phyloP scores from a whole-genome alignment of 2,797 vertebrate species.

The Danio kyathit region DNA sequence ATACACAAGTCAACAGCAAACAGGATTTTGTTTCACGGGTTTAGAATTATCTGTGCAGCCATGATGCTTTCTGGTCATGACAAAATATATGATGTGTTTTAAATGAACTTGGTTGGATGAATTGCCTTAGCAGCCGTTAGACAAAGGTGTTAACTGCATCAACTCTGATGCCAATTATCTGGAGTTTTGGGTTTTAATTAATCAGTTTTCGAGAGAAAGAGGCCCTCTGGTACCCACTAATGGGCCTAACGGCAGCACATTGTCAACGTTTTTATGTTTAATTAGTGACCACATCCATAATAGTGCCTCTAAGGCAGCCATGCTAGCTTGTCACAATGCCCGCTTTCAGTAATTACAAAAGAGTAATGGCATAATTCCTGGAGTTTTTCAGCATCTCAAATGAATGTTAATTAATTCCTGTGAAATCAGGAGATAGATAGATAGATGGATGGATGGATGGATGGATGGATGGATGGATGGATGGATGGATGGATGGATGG shows the following conservation, averaged over 20 bases:
- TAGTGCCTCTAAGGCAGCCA: constrained; percentile 58
- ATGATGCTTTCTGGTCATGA: background rate
- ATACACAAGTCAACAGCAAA: background rate
- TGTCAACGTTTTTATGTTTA: constrained; percentile 62
- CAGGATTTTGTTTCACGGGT: background rate
- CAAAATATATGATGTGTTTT: background rate
- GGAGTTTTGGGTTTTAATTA: constrained; percentile 62
- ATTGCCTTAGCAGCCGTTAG: constrained; percentile 25
- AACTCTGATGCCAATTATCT: constrained; percentile 52
- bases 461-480: background rate
- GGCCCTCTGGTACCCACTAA: constrained; percentile 46
- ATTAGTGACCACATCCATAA: constrained; percentile 59
- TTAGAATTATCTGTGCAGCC: background rate
- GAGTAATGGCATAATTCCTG: constrained; percentile 48
- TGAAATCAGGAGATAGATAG: background rate
- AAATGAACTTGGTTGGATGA: background rate
- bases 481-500: background rate
- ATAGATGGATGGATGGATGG: background rate
- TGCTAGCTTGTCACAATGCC: constrained; percentile 43
- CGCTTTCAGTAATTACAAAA: constrained; percentile 51
- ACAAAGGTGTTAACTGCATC: constrained; percentile 39
- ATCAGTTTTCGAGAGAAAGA: constrained; percentile 54
- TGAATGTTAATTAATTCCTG: constrained; percentile 27
- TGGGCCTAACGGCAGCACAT: constrained; percentile 50
- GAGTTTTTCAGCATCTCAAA: constrained; percentile 21